These are phyloP conservation scores for Danio rerio DNA, from an alignment of 2,113 vertebrate species.

Conservation along the genomic window GRCz12tu NC_133195.1:32102001-32102500, in stretches of 20 bases:
- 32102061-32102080: background rate
- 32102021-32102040: conserved; percentile 25
- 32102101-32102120: conserved; percentile 87
- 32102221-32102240: conserved; percentile 87
- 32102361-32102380: background rate
- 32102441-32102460: conserved; percentile 33
- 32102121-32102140: conserved; percentile 94
- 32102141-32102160: conserved; percentile 94
- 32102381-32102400: conserved; percentile 4
- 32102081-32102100: background rate
- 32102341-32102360: background rate
- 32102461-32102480: conserved; percentile 12
- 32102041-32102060: background rate
- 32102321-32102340: conserved; percentile 3
- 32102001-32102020: background rate
- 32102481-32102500: conserved; percentile 31
- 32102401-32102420: conserved; percentile 28
- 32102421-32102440: background rate
- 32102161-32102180: conserved; percentile 91
- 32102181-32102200: conserved; percentile 96
- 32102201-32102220: conserved; percentile 93
- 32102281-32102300: conserved; percentile 25
- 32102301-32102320: conserved; percentile 26
- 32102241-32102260: conserved; percentile 34
- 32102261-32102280: conserved; percentile 34